Base-by-base conservation (phyloP, 2,888 invertebrate species). In the Hypomecis punctinalis region DNA sequence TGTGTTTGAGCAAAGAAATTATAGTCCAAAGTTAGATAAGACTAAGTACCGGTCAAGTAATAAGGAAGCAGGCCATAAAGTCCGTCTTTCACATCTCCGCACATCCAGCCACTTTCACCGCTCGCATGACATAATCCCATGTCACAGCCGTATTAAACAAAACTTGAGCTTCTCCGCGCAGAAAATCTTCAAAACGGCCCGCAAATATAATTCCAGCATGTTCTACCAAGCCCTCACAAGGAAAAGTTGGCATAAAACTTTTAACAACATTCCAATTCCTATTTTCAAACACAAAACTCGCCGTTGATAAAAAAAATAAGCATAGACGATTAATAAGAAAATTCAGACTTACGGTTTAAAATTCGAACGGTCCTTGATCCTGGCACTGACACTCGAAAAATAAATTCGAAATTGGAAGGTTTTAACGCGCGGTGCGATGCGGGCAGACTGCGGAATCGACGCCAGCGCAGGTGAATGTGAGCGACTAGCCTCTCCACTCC, bases 381-480 rank as follows among this genome's bases (percentile, higher is more conserved):
- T 81, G 83, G 82, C 81, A 84, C 86, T 85, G 83, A 81, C 89
- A 89, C 86, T 72, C 23, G 60, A 76, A 78, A 76, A 80, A 66
- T 55, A 61, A 68, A 79, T 80, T 80, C 72, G 64, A 76, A 79
- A 78, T 80, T 80, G 74, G 83, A 77, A 81, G 82, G 53, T 66
- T 53, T 53, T 36, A 53, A 66, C 65, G 54, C 61, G 65, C 57
- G 73, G 65, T 67, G 79, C 76, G 79, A 77, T 78, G 81, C 83
- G 75, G 77, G 80, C 85, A 80, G 85, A 92, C 91, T 92, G 91
- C 79, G 81, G 85, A 80, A 76, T 84, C 81, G 85, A 76, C 86
- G 84, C 80, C 61, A 67, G 82, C 88, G 88, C 90, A 87, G 87
- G 91, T 90, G 91, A 92, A 90, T 86, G 91, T 90, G 82, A 85